These are phyloP conservation scores for Noctua janthina DNA, from an alignment of 2,888 invertebrate species.

Conservation along the genomic window DNA sequence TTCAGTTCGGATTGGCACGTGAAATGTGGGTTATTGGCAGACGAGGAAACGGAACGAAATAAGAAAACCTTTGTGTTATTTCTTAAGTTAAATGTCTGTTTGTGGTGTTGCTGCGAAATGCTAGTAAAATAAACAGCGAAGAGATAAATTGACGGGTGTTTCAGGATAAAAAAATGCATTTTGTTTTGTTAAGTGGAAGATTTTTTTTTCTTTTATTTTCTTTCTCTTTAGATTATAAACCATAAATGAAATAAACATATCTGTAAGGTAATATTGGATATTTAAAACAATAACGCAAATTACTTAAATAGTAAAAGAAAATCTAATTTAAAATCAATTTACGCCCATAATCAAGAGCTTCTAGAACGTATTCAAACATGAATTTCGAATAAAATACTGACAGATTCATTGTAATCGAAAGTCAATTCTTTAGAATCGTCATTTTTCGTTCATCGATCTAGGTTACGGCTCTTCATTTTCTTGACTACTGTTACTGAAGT, in stretches of 20 bases:
- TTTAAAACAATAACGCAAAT: background rate
- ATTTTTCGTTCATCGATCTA: background rate
- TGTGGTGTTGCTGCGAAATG: background rate
- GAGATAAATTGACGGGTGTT: constrained; percentile 4
- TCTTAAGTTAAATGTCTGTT: constrained; percentile 15
- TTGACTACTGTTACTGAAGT: background rate
- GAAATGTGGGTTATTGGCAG: constrained; percentile 42
- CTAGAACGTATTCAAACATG: background rate
- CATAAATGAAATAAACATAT: background rate
- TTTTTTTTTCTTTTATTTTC: too few relatives aligned
- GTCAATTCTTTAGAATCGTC: background rate
- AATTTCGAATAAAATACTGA: background rate
- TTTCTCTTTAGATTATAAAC: background rate
- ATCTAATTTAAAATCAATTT: constrained; percentile 3
- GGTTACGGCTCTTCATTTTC: constrained; percentile 11
- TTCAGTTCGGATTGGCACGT: constrained; percentile 52
- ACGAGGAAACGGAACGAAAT: constrained; percentile 44
- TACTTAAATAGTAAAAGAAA: background rate
- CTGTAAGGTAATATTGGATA: background rate
- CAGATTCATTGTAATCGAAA: background rate
- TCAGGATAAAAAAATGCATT: constrained; percentile 8
- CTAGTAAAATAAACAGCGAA: constrained; percentile 4
- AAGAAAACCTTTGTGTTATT: constrained; percentile 29
- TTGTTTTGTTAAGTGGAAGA: background rate
- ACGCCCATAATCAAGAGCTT: background rate